These are phyloP conservation scores for Ranitomeya imitator DNA, from an alignment of 2,113 vertebrate genomes.

Conservation along the genomic window DNA sequence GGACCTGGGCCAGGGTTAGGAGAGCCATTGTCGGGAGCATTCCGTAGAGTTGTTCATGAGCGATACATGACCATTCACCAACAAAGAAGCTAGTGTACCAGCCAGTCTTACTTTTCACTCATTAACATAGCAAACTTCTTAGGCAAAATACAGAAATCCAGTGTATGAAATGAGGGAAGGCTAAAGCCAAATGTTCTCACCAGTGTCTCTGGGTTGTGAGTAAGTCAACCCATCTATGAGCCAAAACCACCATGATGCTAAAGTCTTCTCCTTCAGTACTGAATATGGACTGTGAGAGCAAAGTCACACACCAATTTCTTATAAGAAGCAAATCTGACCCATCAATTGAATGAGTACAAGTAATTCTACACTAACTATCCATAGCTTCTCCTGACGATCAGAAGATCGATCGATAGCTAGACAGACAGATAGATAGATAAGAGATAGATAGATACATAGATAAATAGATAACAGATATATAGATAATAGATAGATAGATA, in stretches of 20 bases:
- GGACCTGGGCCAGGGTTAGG: conserved; percentile 34
- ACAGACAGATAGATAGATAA: too few relatives aligned
- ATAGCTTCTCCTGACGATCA: too few relatives aligned
- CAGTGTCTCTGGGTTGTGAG: neutral
- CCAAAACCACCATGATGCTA: conserved; percentile 52
- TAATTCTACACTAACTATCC: too few relatives aligned
- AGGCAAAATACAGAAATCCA: conserved; percentile 17
- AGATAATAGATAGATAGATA: too few relatives aligned
- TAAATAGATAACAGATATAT: too few relatives aligned
- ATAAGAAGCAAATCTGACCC: too few relatives aligned
- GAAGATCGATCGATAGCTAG: too few relatives aligned
- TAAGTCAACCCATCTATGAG: neutral
- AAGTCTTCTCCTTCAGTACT: neutral
- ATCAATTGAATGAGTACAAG: too few relatives aligned
- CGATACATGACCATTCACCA: conserved; percentile 31
- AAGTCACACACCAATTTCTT: neutral
- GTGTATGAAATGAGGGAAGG: conserved; percentile 17
- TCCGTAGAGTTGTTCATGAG: conserved; percentile 55
- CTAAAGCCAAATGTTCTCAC: conserved; percentile 5
- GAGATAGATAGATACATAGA: too few relatives aligned
- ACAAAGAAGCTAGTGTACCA: conserved; percentile 56
- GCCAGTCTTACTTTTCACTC: conserved; percentile 28
- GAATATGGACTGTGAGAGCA: neutral
- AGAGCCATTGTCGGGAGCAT: conserved; percentile 51
- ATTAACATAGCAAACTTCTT: conserved; percentile 58